Conservation (phyloP, 2,797 vertebrate genomes). For the Notamacropus eugenii region DNA sequence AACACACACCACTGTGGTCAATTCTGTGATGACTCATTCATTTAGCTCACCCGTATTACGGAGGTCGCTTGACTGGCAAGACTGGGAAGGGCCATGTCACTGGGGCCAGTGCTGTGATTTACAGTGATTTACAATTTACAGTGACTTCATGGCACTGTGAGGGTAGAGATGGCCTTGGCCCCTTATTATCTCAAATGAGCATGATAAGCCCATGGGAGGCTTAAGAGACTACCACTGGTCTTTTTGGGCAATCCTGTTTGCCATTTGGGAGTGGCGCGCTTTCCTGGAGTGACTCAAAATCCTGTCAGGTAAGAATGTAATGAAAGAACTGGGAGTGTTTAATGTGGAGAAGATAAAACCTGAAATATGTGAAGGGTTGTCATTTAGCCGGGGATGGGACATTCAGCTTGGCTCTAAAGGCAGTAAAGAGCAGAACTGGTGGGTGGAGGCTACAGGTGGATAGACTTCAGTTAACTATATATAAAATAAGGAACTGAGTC, state of each 20-base stretch:
- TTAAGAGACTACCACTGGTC: neutral
- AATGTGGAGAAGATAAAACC: neutral
- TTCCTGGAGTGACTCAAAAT: neutral
- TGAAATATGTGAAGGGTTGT: neutral
- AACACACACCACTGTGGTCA: neutral
- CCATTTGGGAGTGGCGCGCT: neutral
- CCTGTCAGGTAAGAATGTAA: neutral
- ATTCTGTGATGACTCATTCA: slow-evolving; percentile 6
- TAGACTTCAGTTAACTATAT: neutral
- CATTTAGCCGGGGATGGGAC: neutral
- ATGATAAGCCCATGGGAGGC: neutral
- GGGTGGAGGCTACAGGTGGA: neutral
- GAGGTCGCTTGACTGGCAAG: neutral
- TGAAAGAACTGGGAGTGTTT: neutral
- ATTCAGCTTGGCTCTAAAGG: neutral
- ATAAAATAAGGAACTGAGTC: neutral
- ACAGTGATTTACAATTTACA: neutral
- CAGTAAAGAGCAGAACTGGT: neutral
- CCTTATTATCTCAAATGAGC: neutral
- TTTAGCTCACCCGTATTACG: neutral
- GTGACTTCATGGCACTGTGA: neutral
- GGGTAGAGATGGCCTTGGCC: slow-evolving; percentile 5
- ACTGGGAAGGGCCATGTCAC: neutral
- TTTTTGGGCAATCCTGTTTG: neutral
- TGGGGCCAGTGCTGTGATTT: neutral